phyloP scores from a whole-genome alignment of 2,113 vertebrate species.

The Sylvietta virens region DNA sequence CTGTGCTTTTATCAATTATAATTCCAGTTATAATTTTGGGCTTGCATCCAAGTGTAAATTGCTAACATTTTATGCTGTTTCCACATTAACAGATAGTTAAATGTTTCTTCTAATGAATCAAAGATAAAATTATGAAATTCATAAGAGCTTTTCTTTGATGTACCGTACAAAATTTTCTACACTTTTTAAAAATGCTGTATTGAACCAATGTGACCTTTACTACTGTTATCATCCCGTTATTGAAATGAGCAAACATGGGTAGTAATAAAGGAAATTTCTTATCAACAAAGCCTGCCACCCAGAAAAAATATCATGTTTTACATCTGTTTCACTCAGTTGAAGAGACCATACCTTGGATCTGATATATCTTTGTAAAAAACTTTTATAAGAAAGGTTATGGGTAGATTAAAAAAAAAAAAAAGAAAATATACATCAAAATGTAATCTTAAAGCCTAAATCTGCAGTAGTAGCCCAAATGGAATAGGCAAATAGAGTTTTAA shows the following conservation, averaged over 20 bases:
- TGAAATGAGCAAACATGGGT: neutral
- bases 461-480: neutral
- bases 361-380: neutral
- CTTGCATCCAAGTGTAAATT: neutral
- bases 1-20: neutral
- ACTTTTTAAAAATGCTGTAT: neutral
- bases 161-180: neutral
- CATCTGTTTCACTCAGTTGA: neutral
- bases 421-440: neutral
- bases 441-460: neutral
- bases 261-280: conserved; percentile 27
- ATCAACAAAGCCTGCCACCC: neutral
- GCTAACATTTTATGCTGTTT: neutral
- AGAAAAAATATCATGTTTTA: neutral
- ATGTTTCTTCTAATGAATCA: neutral
- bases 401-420: neutral
- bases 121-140: neutral
- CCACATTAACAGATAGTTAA: neutral
- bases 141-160: neutral
- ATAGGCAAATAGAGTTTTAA: neutral
- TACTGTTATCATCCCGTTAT: neutral
- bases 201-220: neutral
- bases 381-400: neutral
- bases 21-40: neutral
- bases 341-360: neutral